These are phyloP conservation scores for Meteorus cinctellus DNA, from an alignment of 2,888 invertebrate species.

Conservation along the genomic window DNA sequence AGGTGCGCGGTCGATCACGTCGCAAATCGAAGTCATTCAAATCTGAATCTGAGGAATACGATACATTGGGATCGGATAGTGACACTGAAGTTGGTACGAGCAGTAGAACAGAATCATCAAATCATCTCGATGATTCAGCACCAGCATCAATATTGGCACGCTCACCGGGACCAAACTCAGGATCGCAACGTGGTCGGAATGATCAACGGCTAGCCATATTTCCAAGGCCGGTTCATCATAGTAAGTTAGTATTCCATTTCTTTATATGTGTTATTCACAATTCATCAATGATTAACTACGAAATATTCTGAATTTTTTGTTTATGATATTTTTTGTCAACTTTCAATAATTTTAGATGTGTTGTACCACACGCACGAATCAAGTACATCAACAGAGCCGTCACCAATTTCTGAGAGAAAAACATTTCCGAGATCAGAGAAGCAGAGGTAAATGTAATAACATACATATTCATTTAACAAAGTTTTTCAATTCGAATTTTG, in stretches of 20 bases:
- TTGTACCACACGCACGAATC: conserved; percentile 74
- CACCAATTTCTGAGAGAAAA: conserved; percentile 74
- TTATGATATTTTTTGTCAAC: conserved; percentile 24
- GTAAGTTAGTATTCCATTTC: conserved; percentile 77
- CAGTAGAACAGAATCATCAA: conserved; percentile 74
- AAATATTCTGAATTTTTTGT: background rate
- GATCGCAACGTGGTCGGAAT: conserved; percentile 65
- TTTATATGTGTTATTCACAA: conserved; percentile 13
- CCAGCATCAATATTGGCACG: conserved; percentile 67
- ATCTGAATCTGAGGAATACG: conserved; percentile 77
- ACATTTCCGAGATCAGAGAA: conserved; percentile 70
- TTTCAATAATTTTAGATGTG: conserved; percentile 66
- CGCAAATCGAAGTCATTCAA: conserved; percentile 75
- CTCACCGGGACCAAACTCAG: conserved; percentile 71
- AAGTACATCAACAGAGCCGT: conserved; percentile 75
- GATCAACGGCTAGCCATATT: conserved; percentile 75
- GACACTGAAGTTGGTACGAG: conserved; percentile 74
- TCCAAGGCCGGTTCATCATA: conserved; percentile 76
- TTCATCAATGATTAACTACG: conserved; percentile 1
- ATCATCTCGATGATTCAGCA: conserved; percentile 74
- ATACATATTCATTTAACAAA: background rate
- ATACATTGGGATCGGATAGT: conserved; percentile 76
- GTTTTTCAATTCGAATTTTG: conserved; percentile 37
- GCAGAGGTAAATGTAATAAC: conserved; percentile 31
- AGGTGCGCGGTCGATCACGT: conserved; percentile 71